Percentiles rank a stretch among this genome's conserved stretches.
Conservation (phyloP, 2,113 vertebrate genomes). For the Neodontobutis hainanensis region DNA sequence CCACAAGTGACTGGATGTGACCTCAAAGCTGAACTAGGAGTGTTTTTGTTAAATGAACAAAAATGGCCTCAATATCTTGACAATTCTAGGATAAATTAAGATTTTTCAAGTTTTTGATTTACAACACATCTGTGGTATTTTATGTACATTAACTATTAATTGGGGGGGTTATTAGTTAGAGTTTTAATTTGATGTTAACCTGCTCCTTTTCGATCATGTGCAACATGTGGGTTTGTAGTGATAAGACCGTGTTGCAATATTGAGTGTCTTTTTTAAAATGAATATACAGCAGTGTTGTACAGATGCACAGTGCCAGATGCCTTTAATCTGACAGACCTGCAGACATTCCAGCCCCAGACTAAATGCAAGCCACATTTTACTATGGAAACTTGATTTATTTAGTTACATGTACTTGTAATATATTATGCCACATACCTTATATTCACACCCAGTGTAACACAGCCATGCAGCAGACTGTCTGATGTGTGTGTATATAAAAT, state of each 20-base stretch:
- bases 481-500: conserved; percentile 60
- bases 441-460: background rate
- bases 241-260: conserved; percentile 1
- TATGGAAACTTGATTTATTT: background rate
- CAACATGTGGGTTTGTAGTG: conserved; percentile 8
- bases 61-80: conserved; percentile 21
- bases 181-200: background rate
- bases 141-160: conserved; percentile 42
- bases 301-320: background rate
- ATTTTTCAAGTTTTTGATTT: conserved; percentile 20
- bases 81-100: conserved; percentile 38
- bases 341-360: background rate
- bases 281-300: background rate
- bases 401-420: background rate
- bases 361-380: background rate
- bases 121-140: conserved; percentile 29
- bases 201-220: background rate
- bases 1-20: conserved; percentile 30
- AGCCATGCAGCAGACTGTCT: conserved; percentile 23
- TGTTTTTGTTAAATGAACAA: conserved; percentile 32
- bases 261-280: conserved; percentile 3
- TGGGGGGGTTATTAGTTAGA: conserved; percentile 13
- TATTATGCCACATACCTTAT: background rate
- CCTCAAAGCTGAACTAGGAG: conserved; percentile 30
- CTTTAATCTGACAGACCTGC: background rate